phyloP scores from a whole-genome alignment of 2,797 vertebrate species.

The Leptodactylus fallax region DNA sequence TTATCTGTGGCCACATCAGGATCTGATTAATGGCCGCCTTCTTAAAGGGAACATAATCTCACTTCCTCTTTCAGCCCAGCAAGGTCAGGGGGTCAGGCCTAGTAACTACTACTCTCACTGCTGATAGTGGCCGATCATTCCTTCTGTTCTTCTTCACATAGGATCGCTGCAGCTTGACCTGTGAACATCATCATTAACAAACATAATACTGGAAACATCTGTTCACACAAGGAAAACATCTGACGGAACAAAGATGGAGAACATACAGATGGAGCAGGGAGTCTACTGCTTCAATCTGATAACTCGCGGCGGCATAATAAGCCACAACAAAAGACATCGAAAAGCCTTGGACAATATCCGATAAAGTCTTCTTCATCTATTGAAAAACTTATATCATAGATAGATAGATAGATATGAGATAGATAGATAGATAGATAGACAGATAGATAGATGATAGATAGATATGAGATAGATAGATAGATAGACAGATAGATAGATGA shows the following conservation, averaged over 20 bases:
- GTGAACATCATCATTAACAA: background rate
- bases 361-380: no score
- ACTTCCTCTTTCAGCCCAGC: slow-evolving; percentile 34
- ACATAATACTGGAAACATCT: slow-evolving; percentile 48
- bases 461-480: background rate
- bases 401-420: no score
- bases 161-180: background rate
- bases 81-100: slow-evolving; percentile 37
- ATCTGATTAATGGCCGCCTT: slow-evolving; percentile 53
- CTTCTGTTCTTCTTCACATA: slow-evolving; percentile 26
- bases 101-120: slow-evolving; percentile 20
- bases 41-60: slow-evolving; percentile 31
- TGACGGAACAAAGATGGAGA: background rate
- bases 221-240: background rate
- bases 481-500: no score
- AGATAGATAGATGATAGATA: no score
- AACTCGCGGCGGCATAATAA: no score
- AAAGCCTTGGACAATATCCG: no score
- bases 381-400: no score
- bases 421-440: no score
- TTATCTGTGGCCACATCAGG: slow-evolving; percentile 40
- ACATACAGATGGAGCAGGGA: background rate
- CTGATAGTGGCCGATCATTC: background rate
- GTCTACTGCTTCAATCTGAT: no score
- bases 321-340: no score